Conservation (phyloP, 2,797 vertebrate species). For the Parotocinclus haroldoi region DNA sequence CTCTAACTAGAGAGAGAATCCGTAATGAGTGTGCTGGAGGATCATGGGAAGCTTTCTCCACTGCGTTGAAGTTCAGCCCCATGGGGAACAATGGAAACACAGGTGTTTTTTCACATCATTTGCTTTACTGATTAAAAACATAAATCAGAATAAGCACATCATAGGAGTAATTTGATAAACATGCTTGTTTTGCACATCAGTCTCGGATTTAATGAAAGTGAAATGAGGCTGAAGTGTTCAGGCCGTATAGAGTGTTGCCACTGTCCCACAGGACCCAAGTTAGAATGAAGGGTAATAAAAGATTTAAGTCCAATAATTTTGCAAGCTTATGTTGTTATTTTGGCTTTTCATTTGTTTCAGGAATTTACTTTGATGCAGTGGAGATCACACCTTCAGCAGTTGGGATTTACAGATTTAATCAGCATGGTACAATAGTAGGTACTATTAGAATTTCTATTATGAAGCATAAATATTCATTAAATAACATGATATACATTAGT, state of each 20-base stretch:
- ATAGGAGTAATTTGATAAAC: constrained; percentile 11
- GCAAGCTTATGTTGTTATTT: constrained; percentile 11
- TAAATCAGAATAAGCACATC: constrained; percentile 6
- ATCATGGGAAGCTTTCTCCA: constrained; percentile 87
- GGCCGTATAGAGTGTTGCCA: constrained; percentile 1
- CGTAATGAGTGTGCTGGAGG: constrained; percentile 74
- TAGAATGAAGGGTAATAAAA: constrained; percentile 18
- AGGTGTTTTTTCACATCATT: constrained; percentile 63
- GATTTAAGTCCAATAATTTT: background rate
- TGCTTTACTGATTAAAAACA: constrained; percentile 2
- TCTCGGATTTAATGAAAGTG: constrained; percentile 22
- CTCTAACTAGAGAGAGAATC: constrained; percentile 86
- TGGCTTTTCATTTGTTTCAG: constrained; percentile 59
- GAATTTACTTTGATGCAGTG: constrained; percentile 91
- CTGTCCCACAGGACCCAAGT: constrained; percentile 12
- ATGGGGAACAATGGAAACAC: constrained; percentile 85
- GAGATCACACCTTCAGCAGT: constrained; percentile 87
- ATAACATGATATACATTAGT: background rate
- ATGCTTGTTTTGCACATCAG: constrained; percentile 11
- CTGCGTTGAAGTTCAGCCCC: constrained; percentile 70
- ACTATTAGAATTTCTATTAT: background rate
- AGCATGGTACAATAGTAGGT: constrained; percentile 69
- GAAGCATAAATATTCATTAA: background rate
- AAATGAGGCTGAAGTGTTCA: constrained; percentile 6
- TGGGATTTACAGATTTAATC: constrained; percentile 80